A percentile compares a stretch with the other conserved stretches of the same genome.
Evolutionary conservation across 2,113 vertebrate species (phyloP).

Genomic region (Catharus bicknelli): DNA sequence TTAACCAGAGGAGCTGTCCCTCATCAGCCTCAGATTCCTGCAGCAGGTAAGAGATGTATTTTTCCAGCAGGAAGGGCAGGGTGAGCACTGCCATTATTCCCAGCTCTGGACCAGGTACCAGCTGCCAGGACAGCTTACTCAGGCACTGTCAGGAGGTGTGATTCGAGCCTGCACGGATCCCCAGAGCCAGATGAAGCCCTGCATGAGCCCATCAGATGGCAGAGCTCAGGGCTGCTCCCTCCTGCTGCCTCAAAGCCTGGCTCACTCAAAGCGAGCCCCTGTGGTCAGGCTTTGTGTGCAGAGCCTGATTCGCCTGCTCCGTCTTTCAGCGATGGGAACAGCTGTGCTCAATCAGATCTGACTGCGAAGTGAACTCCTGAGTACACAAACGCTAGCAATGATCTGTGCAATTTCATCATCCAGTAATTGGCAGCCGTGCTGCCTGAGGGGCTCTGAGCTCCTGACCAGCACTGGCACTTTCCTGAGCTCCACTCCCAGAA

Average conservation of each 20-base stretch:
- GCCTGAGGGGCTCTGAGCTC: neutral
- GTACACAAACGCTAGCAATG: neutral
- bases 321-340: neutral
- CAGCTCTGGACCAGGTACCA: neutral
- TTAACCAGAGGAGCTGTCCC: neutral
- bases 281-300: neutral
- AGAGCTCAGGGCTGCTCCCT: neutral
- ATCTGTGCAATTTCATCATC: neutral
- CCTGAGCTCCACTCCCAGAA: neutral
- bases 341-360: constrained; percentile 3
- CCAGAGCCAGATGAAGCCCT: neutral
- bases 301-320: neutral
- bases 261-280: neutral
- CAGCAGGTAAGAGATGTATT: neutral
- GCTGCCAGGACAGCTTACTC: neutral
- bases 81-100: neutral
- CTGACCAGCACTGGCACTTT: neutral
- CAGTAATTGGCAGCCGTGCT: neutral
- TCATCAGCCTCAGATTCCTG: neutral
- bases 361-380: neutral
- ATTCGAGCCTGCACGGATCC: neutral
- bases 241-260: neutral
- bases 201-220: neutral
- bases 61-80: neutral
- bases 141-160: neutral